A percentile compares a stretch with the other conserved stretches of the same genome.
Conservation (phyloP, 2,113 vertebrate genomes). For the Indicator indicator region DNA sequence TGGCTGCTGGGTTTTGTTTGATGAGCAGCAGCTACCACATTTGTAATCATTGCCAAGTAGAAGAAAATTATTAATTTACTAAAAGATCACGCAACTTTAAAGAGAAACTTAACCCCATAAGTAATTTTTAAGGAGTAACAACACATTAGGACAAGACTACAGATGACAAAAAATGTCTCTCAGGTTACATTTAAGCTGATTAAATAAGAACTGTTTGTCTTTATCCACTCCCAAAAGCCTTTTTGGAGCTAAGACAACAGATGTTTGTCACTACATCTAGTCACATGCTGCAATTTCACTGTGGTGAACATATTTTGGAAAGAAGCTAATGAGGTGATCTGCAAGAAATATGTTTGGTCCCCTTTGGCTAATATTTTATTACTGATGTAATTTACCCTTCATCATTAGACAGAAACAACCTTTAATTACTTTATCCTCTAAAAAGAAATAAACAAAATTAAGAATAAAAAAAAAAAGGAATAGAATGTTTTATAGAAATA, state of each 20-base stretch:
- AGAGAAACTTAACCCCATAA: constrained; percentile 37
- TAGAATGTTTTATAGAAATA: background rate
- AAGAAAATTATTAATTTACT: constrained; percentile 59
- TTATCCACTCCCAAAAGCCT: constrained; percentile 73
- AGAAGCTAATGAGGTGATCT: constrained; percentile 72
- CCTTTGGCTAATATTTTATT: constrained; percentile 80
- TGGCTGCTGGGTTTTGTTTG: background rate
- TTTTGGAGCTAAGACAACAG: constrained; percentile 80
- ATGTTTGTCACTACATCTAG: constrained; percentile 80
- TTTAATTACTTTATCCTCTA: constrained; percentile 38
- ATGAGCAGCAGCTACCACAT: background rate
- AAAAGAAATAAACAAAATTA: background rate
- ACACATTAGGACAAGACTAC: constrained; percentile 20
- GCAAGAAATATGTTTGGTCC: constrained; percentile 66
- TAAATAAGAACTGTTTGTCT: constrained; percentile 62
- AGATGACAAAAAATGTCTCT: constrained; percentile 59
- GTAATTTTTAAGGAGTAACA: constrained; percentile 57
- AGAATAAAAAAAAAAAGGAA: background rate
- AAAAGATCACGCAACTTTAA: constrained; percentile 45
- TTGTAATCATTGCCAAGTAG: constrained; percentile 45
- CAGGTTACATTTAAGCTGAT: constrained; percentile 63
- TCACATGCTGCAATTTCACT: constrained; percentile 62
- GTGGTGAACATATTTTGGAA: constrained; percentile 62
- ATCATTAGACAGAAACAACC: constrained; percentile 74
- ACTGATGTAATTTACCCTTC: constrained; percentile 76